Base-by-base conservation (phyloP, 2,113 vertebrate genomes). In the Stigmatopora argus region DNA sequence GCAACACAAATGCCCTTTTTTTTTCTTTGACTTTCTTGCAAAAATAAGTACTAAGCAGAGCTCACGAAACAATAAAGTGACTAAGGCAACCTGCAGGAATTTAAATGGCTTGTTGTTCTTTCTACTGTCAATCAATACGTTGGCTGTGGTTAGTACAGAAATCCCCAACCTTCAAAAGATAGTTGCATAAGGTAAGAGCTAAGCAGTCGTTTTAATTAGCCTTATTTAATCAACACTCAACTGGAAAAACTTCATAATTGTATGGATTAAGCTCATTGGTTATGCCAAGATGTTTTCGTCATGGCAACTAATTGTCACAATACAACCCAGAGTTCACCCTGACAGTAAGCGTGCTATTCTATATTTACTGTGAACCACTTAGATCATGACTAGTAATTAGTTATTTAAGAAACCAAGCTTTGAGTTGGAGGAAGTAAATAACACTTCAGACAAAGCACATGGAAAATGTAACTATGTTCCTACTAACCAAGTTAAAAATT, bases 241-340 rank as follows among this genome's bases (percentile, higher is more conserved):
- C 65, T 41, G 19, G 70, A 69, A 48, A 59, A 66, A 44, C 58
- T 12, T 21, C 41, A 59, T 69, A 60, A 26, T 61, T 9, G 12
- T 14, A 14, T 7, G 41, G 12, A 61, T 19, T 21, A 41, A 19
- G n/a, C 9, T 41, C 41, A 10, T 19, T 44, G 18, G 9, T 19
- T 8, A 23, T 45, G 35, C n/a, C 58, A 12, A 2, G 12, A 44
- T 11, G 58, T 11, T 59, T 59, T 34, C 7, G 1, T 57, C 7
- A 14, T 10, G 3, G 17, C 58, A 7, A 10, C n/a, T 13, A 61
- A 13, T 21, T 13, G 4, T 44, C 5, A 21, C n/a, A 19, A 5
- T 18, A 11, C 57, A 61, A 21, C 38, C 19, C 12, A 53, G 19
- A 5, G 21, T 11, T 23, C 21, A 53, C 1, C 51, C 19, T 21